Conservation (phyloP, 2,797 vertebrate genomes). For the Liparis tanakae region DNA sequence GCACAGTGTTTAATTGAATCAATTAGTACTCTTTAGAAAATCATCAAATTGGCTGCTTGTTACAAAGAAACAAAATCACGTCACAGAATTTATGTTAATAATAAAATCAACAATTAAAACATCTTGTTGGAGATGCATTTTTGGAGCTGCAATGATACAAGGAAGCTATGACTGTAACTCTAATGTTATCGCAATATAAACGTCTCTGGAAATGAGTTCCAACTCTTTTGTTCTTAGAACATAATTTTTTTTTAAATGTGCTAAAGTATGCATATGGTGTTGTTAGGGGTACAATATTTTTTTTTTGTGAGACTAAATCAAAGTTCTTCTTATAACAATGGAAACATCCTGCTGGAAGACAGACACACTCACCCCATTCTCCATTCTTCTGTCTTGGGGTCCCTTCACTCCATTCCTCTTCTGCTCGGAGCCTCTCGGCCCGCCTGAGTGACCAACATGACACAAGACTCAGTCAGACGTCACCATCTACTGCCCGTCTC, state of each 20-base stretch:
- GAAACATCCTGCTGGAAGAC: not conserved
- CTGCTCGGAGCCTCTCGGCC: conserved; percentile 86
- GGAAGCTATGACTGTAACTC: not conserved
- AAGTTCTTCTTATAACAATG: not conserved
- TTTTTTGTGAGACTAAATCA: not conserved
- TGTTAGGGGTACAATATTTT: not conserved
- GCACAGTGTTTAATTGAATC: conserved; percentile 25
- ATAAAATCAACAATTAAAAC: conserved; percentile 1
- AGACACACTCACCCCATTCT: conserved; percentile 91
- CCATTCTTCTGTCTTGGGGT: conserved; percentile 87
- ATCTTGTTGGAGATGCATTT: not conserved
- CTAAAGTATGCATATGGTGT: not conserved
- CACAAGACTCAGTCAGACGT: conserved; percentile 31
- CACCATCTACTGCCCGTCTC: not conserved
- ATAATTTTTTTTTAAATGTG: not conserved
- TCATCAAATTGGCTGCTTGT: conserved; percentile 3
- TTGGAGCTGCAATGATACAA: not conserved
- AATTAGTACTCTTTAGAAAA: conserved; percentile 12
- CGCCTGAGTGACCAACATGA: conserved; percentile 73
- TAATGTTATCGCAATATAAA: not conserved
- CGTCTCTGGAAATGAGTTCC: not conserved
- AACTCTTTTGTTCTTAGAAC: not conserved
- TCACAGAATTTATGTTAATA: conserved; percentile 9
- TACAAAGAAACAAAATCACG: conserved; percentile 21
- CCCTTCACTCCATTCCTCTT: conserved; percentile 92